phyloP scores from a whole-genome alignment of 2,888 invertebrate genomes.

The Molorchus minor region DNA sequence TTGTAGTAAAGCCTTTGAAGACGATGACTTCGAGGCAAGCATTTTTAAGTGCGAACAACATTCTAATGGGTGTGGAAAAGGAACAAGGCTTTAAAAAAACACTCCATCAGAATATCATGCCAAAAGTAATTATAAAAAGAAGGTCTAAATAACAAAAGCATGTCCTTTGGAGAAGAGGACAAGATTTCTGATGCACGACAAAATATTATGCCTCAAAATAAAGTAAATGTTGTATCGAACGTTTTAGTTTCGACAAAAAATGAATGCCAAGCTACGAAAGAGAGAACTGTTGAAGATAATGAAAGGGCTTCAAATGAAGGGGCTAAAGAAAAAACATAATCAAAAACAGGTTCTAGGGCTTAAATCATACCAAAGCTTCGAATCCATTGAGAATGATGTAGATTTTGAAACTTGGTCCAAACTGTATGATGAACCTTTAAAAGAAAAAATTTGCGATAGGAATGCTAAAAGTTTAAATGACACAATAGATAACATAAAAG shows the following conservation, averaged over 20 bases:
- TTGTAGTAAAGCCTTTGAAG: conserved; percentile 30
- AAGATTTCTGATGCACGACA: conserved; percentile 6
- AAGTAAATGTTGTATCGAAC: background rate
- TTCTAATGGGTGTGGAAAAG: conserved; percentile 3
- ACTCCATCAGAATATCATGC: conserved; percentile 33
- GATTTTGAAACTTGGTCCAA: background rate
- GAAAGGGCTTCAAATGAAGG: no score
- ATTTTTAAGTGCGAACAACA: background rate
- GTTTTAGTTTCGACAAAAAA: background rate
- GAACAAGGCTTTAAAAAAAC: background rate
- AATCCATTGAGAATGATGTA: no score
- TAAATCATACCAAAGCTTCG: no score
- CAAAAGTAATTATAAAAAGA: conserved; percentile 36
- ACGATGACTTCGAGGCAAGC: conserved; percentile 15
- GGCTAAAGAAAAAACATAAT: no score
- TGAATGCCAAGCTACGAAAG: background rate
- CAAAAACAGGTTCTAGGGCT: no score
- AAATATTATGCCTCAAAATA: background rate
- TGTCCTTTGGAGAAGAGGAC: conserved; percentile 35
- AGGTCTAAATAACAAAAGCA: conserved; percentile 40
- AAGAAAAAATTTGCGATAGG: no score
- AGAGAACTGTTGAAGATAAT: background rate
- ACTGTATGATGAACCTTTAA: background rate
- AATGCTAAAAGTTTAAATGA: no score
- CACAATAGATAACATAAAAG: no score